Evolutionary conservation across 2,888 invertebrate genomes (phyloP).

Genomic region (Cheilosia grossa): DNA sequence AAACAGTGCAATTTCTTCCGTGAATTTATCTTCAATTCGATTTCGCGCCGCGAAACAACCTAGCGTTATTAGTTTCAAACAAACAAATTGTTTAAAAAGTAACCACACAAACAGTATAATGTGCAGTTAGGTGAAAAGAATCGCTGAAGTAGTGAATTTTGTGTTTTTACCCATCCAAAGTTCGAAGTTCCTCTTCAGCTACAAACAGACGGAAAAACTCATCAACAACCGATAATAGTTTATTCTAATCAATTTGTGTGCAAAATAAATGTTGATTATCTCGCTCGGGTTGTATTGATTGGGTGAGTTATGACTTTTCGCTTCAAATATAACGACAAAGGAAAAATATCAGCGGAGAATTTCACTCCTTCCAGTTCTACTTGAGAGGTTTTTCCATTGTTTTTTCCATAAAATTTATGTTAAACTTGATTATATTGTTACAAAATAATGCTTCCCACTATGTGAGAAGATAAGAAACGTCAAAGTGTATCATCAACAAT

Average conservation of each 20-base stretch:
- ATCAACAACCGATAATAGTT: conserved; percentile 8
- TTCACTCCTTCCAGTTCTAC: no score
- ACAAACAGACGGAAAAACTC: background rate
- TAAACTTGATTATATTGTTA: no score
- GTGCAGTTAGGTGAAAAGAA: background rate
- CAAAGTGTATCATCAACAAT: no score
- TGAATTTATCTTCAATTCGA: conserved; percentile 5
- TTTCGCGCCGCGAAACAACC: background rate
- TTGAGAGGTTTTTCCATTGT: no score
- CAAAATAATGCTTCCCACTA: no score
- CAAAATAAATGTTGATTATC: conserved; percentile 10
- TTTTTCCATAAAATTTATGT: no score
- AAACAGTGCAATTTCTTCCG: conserved; percentile 29
- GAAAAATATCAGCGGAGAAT: background rate
- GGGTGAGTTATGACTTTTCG: conserved; percentile 10
- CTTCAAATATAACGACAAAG: background rate
- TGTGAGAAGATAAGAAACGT: no score
- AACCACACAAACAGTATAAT: background rate
- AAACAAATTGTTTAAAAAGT: background rate
- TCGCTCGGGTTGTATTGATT: background rate
- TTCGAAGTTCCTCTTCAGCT: background rate
- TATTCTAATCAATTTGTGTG: conserved; percentile 8
- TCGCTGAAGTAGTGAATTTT: conserved; percentile 9
- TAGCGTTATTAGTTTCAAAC: background rate
- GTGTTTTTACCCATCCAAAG: conserved; percentile 12